Conservation (phyloP, 2,888 invertebrate species). For the Aplocera efformata region DNA sequence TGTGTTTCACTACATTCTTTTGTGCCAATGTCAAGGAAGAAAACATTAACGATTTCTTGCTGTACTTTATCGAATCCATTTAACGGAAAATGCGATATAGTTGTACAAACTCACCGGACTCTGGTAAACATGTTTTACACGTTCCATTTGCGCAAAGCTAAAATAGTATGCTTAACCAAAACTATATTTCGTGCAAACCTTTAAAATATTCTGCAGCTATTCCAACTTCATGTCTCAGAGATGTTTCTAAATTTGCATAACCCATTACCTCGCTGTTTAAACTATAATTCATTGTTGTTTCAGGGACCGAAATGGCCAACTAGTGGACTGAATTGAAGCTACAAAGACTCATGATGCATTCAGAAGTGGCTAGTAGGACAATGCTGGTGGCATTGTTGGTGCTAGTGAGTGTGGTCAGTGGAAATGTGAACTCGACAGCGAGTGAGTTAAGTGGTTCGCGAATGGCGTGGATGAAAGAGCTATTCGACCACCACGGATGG, state of each 20-base stretch:
- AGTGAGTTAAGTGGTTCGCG: slow-evolving; percentile 51
- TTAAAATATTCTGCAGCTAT: background rate
- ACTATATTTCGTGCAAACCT: slow-evolving; percentile 1
- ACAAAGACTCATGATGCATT: slow-evolving; percentile 29
- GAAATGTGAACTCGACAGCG: slow-evolving; percentile 51
- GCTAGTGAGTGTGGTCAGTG: slow-evolving; percentile 68
- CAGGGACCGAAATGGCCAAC: slow-evolving; percentile 32
- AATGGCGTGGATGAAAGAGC: slow-evolving; percentile 83
- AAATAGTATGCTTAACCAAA: background rate
- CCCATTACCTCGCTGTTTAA: slow-evolving; percentile 12
- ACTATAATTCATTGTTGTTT: slow-evolving; percentile 29
- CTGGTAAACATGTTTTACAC: background rate
- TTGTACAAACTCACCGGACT: background rate
- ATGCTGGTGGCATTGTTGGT: slow-evolving; percentile 59
- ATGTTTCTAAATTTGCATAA: slow-evolving; percentile 11
- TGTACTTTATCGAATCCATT: slow-evolving; percentile 2
- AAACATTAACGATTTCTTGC: slow-evolving; percentile 12
- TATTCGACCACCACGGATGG: slow-evolving; percentile 85
- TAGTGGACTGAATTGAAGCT: slow-evolving; percentile 22
- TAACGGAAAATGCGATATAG: slow-evolving; percentile 2
- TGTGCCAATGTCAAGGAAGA: slow-evolving; percentile 15
- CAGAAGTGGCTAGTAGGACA: slow-evolving; percentile 37
- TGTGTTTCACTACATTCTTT: slow-evolving; percentile 27
- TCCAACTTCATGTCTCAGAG: background rate
- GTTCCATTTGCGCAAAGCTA: slow-evolving; percentile 1